These are phyloP conservation scores for Colinus virginianus DNA, from an alignment of 2,113 vertebrate species.

Conservation along the genomic window DNA sequence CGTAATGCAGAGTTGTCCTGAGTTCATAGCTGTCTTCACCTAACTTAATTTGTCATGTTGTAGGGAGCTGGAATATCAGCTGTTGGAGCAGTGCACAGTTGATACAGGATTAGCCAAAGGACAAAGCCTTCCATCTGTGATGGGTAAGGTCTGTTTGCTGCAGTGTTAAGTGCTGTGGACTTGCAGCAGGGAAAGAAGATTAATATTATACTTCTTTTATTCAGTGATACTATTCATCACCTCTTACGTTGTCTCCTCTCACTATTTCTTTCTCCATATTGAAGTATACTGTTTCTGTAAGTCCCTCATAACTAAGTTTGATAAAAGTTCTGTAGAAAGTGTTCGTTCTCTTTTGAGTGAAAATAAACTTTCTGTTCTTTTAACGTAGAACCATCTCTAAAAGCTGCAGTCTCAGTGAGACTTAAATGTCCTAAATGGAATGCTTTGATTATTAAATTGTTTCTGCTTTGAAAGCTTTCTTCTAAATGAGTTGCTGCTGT, in stretches of 20 bases:
- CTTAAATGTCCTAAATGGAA: not conserved
- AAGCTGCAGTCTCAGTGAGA: not conserved
- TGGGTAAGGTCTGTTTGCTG: slow-evolving; percentile 80
- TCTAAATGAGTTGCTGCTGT: not conserved
- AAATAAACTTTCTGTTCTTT: not conserved
- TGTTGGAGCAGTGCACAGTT: slow-evolving; percentile 93
- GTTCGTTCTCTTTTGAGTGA: not conserved
- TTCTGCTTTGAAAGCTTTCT: slow-evolving; percentile 7
- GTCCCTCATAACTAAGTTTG: not conserved
- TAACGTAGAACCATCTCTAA: not conserved
- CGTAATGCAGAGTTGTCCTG: rapidly evolving
- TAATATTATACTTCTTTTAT: not conserved
- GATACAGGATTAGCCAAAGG: slow-evolving; percentile 88
- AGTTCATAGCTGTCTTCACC: not conserved
- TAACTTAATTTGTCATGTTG: not conserved
- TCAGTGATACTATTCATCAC: not conserved
- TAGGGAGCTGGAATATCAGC: slow-evolving; percentile 89
- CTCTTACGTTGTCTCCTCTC: rapidly evolving
- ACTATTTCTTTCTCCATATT: not conserved
- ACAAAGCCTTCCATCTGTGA: slow-evolving; percentile 88
- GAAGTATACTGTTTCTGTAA: not conserved
- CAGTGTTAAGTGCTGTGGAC: not conserved
- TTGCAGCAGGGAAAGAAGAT: not conserved
- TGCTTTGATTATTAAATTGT: not conserved
- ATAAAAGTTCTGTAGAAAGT: not conserved